Evolutionary conservation across 2,797 vertebrate species (phyloP).

Genomic region (Glossophaga mutica): DNA sequence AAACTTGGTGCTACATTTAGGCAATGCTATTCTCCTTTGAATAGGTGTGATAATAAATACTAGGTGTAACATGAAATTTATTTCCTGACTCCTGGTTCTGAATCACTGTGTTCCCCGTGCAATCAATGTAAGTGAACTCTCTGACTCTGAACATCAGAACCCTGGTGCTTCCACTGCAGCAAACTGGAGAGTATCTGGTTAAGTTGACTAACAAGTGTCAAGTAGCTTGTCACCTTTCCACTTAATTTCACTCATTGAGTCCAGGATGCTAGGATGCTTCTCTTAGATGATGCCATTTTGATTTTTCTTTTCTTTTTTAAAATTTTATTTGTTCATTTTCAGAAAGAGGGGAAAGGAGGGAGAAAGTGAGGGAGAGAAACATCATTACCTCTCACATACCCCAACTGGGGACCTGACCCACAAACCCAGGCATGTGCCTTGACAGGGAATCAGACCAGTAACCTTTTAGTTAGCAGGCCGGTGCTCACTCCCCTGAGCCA

Average conservation of each 20-base stretch:
- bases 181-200: constrained; percentile 84
- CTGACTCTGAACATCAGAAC: constrained; percentile 71
- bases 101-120: constrained; percentile 42
- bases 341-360: not conserved
- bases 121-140: constrained; percentile 65
- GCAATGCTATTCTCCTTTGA: not conserved
- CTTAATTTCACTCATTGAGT: constrained; percentile 80
- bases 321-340: not conserved
- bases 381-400: not conserved
- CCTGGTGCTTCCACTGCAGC: constrained; percentile 77
- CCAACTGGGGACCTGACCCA: not conserved
- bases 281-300: constrained; percentile 78
- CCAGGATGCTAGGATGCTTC: constrained; percentile 75
- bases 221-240: constrained; percentile 78
- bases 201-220: constrained; percentile 83
- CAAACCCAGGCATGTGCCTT: not conserved
- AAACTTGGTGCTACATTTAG: not conserved
- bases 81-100: not conserved
- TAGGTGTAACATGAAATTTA: not conserved
- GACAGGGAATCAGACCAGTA: not conserved
- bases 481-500: not conserved
- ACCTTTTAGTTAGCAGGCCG: not conserved
- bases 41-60: not conserved
- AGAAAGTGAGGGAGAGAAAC: not conserved
- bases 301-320: not conserved